Base-by-base conservation (phyloP, 1,140 invertebrate species). In the Tetragonula clypearis region DNA sequence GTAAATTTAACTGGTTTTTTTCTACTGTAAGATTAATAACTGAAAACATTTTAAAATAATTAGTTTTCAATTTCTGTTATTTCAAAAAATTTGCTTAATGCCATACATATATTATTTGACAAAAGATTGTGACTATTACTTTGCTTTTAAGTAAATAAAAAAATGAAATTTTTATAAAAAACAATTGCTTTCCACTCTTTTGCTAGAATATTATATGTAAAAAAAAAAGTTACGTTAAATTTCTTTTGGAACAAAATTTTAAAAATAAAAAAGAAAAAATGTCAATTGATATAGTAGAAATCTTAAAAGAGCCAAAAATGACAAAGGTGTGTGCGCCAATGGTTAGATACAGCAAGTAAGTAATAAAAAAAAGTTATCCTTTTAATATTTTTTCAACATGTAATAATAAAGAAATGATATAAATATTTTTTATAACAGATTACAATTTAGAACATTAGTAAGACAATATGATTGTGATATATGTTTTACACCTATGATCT, bases 401-500 rank as follows among this genome's bases (percentile, higher is more conserved):
- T 71, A 66, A 82, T 19, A 81, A 30, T 55, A 74, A 81, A 30
- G 9, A 19, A 49, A 62, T 62, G 5, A 62, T 62, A 62, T n/a
- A 77, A 77, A 74, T 41, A 72, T n/a, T 49, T 89, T 85, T 35
- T 91, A 90, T 94, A 95, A 76, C 90, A 98, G 97, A 94, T 95
- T 99, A 60, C 97, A 98, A 90, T 99, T 99, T 93, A 95, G 98
- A 91, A 96, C 95, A 74, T 94, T 99, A 23, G 98, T 99, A 4
- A 95, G 97, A 93, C 96, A 96, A 92, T 99, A 99, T 94, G 96
- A 97, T 79, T 98, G 98, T 91, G 98, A 99, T 93, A 93, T 99
- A 77, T 97, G 97, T 79, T 99, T 98, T 92, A 99, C 98, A 0
- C 99, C 99, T 35, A 99, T 99, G 99, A 99, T 99, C 86, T 95